phyloP scores from a whole-genome alignment of 2,888 invertebrate genomes.

The Chymomyza amoena region DNA sequence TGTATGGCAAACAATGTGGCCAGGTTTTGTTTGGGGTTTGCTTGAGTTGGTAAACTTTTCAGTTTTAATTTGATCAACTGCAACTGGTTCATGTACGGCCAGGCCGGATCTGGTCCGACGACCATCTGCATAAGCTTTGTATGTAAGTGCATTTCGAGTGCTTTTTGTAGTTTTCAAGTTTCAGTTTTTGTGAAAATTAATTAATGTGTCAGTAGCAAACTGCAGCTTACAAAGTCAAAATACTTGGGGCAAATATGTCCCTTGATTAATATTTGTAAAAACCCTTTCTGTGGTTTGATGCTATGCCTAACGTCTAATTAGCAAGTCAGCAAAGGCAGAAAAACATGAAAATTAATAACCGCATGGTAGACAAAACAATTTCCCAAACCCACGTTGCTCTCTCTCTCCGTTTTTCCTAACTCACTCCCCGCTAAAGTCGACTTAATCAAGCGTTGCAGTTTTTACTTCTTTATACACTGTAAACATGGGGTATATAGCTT shows the following conservation, averaged over 20 bases:
- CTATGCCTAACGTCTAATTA: slow-evolving; percentile 43
- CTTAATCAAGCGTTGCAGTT: slow-evolving; percentile 64
- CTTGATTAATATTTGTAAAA: slow-evolving; percentile 13
- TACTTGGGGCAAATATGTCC: slow-evolving; percentile 22
- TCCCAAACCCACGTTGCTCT: not conserved
- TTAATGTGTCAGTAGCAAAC: slow-evolving; percentile 58
- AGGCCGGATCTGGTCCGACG: not conserved
- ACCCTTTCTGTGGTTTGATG: not conserved
- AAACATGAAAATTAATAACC: not conserved
- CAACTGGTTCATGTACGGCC: slow-evolving; percentile 27
- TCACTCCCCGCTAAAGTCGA: slow-evolving; percentile 16
- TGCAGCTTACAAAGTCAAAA: slow-evolving; percentile 35
- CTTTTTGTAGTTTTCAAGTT: slow-evolving; percentile 31
- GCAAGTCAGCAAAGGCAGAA: slow-evolving; percentile 28
- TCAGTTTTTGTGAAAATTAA: slow-evolving; percentile 38
- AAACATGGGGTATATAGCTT: no score
- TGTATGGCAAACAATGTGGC: slow-evolving; percentile 72
- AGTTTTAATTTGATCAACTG: slow-evolving; percentile 52
- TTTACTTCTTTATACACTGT: slow-evolving; percentile 6
- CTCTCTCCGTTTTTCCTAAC: not conserved
- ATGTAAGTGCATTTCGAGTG: slow-evolving; percentile 44
- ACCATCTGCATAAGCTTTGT: slow-evolving; percentile 11
- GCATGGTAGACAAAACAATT: not conserved
- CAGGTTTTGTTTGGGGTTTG: not conserved
- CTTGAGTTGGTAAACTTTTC: slow-evolving; percentile 30